These are phyloP conservation scores for Paraplagusia blochii DNA, from an alignment of 2,113 vertebrate species.

Conservation along the genomic window DNA sequence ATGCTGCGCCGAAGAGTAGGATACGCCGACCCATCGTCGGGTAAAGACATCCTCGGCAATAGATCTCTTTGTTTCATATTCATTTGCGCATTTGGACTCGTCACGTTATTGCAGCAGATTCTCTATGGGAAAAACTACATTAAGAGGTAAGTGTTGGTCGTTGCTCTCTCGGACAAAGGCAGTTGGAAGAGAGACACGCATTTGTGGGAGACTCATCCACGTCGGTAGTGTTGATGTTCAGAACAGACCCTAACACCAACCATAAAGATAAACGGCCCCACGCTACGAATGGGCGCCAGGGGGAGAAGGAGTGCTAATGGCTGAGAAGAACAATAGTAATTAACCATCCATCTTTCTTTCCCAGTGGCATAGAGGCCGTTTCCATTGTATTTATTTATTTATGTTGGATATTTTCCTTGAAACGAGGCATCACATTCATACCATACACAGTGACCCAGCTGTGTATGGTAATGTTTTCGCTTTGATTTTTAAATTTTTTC, in stretches of 20 bases:
- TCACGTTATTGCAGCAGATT: constrained; percentile 96
- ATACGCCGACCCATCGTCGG: constrained; percentile 91
- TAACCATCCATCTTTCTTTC: constrained; percentile 66
- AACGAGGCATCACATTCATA: constrained; percentile 70
- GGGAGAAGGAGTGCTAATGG: constrained; percentile 42
- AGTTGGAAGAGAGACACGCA: constrained; percentile 13
- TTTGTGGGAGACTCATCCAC: background rate
- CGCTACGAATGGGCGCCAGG: constrained; percentile 5
- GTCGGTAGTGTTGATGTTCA: background rate
- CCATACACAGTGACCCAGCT: constrained; percentile 74
- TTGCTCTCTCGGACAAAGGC: constrained; percentile 1
- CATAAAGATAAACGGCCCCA: background rate
- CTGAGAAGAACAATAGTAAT: constrained; percentile 62
- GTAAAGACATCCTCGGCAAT: constrained; percentile 91
- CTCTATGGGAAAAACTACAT: constrained; percentile 97
- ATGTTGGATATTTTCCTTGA: constrained; percentile 53
- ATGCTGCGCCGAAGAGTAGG: constrained; percentile 83
- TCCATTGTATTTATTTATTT: constrained; percentile 68
- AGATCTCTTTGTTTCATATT: constrained; percentile 97
- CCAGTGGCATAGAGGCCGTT: constrained; percentile 58
- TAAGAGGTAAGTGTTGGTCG: constrained; percentile 83
- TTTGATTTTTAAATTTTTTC: constrained; percentile 58
- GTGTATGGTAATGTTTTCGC: constrained; percentile 71
- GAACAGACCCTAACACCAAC: too few relatives aligned
- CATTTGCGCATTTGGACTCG: constrained; percentile 96